Evolutionary conservation across 2,888 invertebrate species (phyloP).

Genomic region (Perizoma flavofasciatum): DNA sequence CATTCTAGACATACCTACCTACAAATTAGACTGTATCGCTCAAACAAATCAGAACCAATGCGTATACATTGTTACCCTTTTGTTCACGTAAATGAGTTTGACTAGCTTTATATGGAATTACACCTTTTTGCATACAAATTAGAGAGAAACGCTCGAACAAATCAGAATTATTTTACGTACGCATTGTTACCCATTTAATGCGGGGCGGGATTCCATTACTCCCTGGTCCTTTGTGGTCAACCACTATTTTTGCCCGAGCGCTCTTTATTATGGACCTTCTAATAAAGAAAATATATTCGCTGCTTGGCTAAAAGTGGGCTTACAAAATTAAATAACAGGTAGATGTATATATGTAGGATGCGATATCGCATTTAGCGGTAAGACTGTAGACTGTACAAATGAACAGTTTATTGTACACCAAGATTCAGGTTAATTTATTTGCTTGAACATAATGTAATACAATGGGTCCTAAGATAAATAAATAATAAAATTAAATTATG

Average conservation of each 20-base stretch:
- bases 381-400: too few species aligned
- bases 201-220: slow-evolving; percentile 53
- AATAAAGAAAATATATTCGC: slow-evolving; percentile 68
- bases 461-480: too few species aligned
- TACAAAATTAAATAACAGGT: slow-evolving; percentile 6
- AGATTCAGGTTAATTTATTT: too few species aligned
- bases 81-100: too few species aligned
- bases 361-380: too few species aligned
- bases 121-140: too few species aligned
- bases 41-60: slow-evolving; percentile 34
- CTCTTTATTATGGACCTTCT: slow-evolving; percentile 63
- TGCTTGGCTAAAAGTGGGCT: slow-evolving; percentile 33
- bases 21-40: slow-evolving; percentile 25
- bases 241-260: slow-evolving; percentile 66
- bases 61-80: slow-evolving; percentile 27
- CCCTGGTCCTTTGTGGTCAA: slow-evolving; percentile 53
- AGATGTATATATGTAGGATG: slow-evolving; percentile 4
- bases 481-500: too few species aligned
- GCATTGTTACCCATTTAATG: slow-evolving; percentile 55
- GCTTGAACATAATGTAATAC: too few species aligned
- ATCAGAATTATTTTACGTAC: slow-evolving; percentile 33
- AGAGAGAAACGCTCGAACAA: background rate
- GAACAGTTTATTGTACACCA: too few species aligned
- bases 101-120: too few species aligned
- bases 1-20: background rate